Evolutionary conservation across 2,888 invertebrate genomes (phyloP), one percentile per base, ranked within the genome.

Genomic region (Euzophera pinguis): DNA sequence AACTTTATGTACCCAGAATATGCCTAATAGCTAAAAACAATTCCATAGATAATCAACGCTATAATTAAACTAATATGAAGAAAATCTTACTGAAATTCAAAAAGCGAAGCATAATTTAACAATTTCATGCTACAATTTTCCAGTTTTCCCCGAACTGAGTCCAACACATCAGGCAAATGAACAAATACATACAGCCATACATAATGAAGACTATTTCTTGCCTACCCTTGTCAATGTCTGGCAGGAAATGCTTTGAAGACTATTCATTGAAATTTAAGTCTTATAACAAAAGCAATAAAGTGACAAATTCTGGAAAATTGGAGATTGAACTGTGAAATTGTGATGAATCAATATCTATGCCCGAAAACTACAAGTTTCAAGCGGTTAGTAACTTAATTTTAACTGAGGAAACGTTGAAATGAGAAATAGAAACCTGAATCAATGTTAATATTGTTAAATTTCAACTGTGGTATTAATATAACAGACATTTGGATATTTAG

Each of bases 211-310:
- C 53, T 53, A 55, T 53, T 50, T 58, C 58, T 60, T 56, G 49
- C 54, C 53, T 53, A 62, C 60, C 62, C 62, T 58, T 58, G 56
- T 62, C 60, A 60, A 58, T 57, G 59, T 62, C 62, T 56, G 22
- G 13, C 43, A 5, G 22, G 34, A 43, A 43, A 22, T 29, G 13
- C 27, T 53, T 37, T 38, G 38, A 49, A 32, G 32, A 34, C 4
- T 34, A 10, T 38, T 32, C 49, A 12, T 29, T 50, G 32, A 0
- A 16, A 29, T 39, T 13, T 39, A 6, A 29, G 13, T 14, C 41
- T 50, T 50, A 50, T 16, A 13, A 14, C 4, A 2, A 14, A 1
- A 10, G 49, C 22, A 4, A 5, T n/a, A 39, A 41, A 10, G 32
- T 27, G 29, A 0, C 29, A 4, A n/a, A 27, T 14, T 49, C 14